These are phyloP conservation scores for Taenioides sp. DNA, from an alignment of 2,797 vertebrate genomes.

Conservation along the genomic window DNA sequence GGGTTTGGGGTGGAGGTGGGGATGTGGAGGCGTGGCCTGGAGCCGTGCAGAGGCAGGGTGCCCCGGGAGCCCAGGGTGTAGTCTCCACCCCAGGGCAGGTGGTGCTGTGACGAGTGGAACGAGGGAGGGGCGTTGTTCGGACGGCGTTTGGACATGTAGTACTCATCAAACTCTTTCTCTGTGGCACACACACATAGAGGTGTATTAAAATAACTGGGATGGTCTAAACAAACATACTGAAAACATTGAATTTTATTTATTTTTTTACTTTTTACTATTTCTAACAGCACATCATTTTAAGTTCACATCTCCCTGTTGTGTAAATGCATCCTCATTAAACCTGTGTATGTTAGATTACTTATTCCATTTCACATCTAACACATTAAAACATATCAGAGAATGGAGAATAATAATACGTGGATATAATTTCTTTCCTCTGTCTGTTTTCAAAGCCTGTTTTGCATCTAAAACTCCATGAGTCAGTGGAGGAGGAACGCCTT, in stretches of 20 bases:
- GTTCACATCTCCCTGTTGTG: not conserved
- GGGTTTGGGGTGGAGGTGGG: conserved; percentile 78
- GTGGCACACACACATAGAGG: conserved; percentile 20
- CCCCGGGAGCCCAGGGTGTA: conserved; percentile 77
- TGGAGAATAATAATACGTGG: not conserved
- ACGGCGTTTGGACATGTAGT: conserved; percentile 69
- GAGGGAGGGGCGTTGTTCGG: conserved; percentile 66
- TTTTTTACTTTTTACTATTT: no score
- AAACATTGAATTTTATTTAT: no score
- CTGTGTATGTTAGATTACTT: not conserved
- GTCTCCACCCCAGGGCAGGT: conserved; percentile 76
- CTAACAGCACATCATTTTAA: no score
- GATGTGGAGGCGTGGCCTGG: conserved; percentile 72
- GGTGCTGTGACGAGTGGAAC: conserved; percentile 79
- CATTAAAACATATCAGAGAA: not conserved
- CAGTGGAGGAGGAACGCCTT: not conserved
- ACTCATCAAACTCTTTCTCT: conserved; percentile 90
- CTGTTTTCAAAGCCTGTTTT: not conserved
- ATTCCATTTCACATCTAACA: not conserved
- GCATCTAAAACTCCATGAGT: not conserved
- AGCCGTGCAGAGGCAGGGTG: conserved; percentile 82
- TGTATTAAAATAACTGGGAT: no score
- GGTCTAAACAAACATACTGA: no score
- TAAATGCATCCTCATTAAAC: not conserved
- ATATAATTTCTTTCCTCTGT: not conserved